Percentiles rank a stretch among this genome's conserved stretches.
phyloP scores from a whole-genome alignment of 1,140 invertebrate genomes.

The Rhopalosiphum padi region DNA sequence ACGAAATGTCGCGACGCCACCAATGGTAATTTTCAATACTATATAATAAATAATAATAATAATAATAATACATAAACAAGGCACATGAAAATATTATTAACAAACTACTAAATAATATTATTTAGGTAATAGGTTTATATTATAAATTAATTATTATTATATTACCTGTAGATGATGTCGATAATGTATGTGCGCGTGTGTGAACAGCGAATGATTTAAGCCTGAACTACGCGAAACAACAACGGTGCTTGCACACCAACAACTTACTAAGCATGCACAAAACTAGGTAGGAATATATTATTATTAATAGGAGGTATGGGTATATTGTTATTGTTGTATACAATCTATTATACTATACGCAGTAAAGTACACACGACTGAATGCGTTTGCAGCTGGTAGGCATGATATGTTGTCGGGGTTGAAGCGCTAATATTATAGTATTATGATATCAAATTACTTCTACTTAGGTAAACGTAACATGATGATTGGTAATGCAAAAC shows the following conservation, averaged over 20 bases:
- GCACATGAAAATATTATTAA: not conserved
- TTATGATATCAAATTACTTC: not conserved
- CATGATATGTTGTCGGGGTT: not conserved
- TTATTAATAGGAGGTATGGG: not conserved
- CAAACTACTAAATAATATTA: not conserved
- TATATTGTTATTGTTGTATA: not conserved
- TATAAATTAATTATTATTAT: not conserved
- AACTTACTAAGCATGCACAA: constrained; percentile 3
- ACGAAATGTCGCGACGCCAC: not conserved
- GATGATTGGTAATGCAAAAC: not conserved
- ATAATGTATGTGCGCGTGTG: not conserved
- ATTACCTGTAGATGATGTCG: constrained; percentile 32
- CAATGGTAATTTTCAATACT: not conserved
- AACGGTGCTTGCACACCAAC: not conserved
- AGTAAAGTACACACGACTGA: not conserved
- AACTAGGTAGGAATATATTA: constrained; percentile 16
- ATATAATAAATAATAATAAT: no score
- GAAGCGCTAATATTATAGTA: not conserved
- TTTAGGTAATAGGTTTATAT: not conserved
- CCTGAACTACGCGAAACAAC: not conserved
- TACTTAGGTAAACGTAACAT: not conserved
- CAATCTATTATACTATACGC: not conserved
- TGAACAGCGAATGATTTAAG: not conserved
- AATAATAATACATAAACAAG: not conserved
- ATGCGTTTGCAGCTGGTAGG: not conserved